Conservation (phyloP, 2,888 invertebrate species). For the Zelleria hepariella region DNA sequence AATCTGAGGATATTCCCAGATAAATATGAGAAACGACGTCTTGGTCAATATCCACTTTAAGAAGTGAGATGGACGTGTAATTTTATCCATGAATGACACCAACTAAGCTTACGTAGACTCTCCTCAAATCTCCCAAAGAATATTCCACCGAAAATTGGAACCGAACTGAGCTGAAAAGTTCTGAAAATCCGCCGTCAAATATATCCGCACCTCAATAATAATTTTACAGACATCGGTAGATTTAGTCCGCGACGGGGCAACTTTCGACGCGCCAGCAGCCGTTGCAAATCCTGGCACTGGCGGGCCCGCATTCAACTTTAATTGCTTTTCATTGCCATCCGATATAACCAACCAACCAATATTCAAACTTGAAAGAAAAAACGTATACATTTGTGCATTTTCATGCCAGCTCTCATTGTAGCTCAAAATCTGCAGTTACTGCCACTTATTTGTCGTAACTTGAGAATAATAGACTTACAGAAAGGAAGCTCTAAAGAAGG, state of each 20-base stretch:
- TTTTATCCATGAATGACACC: not conserved
- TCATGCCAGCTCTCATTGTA: no score
- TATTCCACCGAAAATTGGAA: not conserved
- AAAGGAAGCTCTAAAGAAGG: not conserved
- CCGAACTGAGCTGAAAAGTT: not conserved
- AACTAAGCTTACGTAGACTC: not conserved
- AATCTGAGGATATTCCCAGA: no score
- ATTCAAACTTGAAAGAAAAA: not conserved
- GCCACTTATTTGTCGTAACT: no score
- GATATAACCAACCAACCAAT: conserved; percentile 1
- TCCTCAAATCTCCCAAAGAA: not conserved
- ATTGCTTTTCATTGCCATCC: conserved; percentile 45
- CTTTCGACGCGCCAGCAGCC: conserved; percentile 11
- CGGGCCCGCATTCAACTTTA: conserved; percentile 32
- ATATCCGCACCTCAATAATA: conserved; percentile 8
- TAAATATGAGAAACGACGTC: no score
- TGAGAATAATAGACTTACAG: not conserved
- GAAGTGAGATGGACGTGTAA: not conserved
- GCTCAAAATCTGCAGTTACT: no score
- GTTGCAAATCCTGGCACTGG: conserved; percentile 34
- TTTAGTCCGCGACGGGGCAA: conserved; percentile 9
- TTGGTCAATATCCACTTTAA: no score
- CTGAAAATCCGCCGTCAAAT: conserved; percentile 6
- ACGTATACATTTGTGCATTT: not conserved
- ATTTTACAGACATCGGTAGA: conserved; percentile 9